Conservation (phyloP, 2,797 vertebrate species). For the Molossus alvarezi region DNA sequence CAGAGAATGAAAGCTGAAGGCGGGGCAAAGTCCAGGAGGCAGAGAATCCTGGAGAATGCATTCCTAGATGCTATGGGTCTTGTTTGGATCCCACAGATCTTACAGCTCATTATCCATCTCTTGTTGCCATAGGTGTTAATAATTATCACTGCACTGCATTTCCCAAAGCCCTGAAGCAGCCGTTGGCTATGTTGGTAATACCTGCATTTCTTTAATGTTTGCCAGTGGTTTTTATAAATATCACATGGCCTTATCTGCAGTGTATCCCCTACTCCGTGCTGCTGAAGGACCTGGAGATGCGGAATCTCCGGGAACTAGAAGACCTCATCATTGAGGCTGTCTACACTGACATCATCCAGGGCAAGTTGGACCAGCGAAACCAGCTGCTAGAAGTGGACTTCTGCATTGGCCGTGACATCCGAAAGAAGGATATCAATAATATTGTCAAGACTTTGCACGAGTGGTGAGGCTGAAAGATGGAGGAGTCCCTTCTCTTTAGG, state of each 20-base stretch:
- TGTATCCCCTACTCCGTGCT: constrained; percentile 99
- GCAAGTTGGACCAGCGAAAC: constrained; percentile 99
- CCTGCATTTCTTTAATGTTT: constrained; percentile 12
- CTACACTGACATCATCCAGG: constrained; percentile 99
- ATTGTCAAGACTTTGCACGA: constrained; percentile 99
- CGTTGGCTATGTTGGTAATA: not conserved
- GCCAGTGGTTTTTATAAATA: constrained; percentile 13
- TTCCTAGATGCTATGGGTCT: not conserved
- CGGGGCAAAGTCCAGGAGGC: not conserved
- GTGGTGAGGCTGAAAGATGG: constrained; percentile 92
- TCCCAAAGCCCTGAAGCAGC: not conserved
- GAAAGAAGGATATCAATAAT: constrained; percentile 97
- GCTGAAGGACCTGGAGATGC: constrained; percentile 98
- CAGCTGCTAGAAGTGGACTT: constrained; percentile 99
- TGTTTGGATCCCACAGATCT: not conserved
- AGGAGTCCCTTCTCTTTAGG: not conserved
- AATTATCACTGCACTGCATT: not conserved
- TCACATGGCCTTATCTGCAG: constrained; percentile 88
- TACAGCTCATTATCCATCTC: not conserved
- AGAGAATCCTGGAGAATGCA: not conserved
- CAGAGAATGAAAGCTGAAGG: not conserved
- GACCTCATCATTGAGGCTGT: constrained; percentile 99
- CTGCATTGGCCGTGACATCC: constrained; percentile 98
- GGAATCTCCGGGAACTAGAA: constrained; percentile 98
- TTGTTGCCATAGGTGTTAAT: not conserved